Evolutionary conservation across 2,888 invertebrate species (phyloP), one percentile per base, ranked within the genome.

Genomic region (Cerceris rybyensis): DNA sequence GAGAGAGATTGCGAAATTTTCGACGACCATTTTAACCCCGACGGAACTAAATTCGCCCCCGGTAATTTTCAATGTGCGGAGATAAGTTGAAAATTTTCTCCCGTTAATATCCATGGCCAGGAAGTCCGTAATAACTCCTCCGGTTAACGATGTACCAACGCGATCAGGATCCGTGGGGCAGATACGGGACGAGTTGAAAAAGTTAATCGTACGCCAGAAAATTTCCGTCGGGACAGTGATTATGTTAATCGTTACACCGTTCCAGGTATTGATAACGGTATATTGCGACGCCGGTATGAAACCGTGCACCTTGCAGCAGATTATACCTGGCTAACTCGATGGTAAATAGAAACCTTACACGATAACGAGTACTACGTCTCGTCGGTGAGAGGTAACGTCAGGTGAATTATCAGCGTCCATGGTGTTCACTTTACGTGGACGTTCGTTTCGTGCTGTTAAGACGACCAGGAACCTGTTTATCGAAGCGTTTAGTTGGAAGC

Each of bases 231-330:
- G 57, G 77, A 81, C 69, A 67, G 74, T 77, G 77, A 83, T 85
- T 81, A 74, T 75, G 77, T 79, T 79, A 84, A 75, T 83, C 72
- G 77, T 77, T 64, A 42, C 61, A 55, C 50, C 67, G 63, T 86
- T 82, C 85, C 74, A 65, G 59, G 80, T 85, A 82, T 78, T 77
- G 85, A 86, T 86, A 85, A 85, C 86, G 80, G 86, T 79, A 81
- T 52, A 52, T 13, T 16, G 65, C 57, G 70, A 70, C 65, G 57
- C 43, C 7, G 50, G 46, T 43, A 16, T 59, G 64, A 49, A 77
- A 77, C 67, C 74, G 78, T 82, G 85, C 82, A 85, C 78, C 78
- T 77, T 75, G 80, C 75, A 46, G 64, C 43, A 80, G 65, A 78
- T 80, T 82, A 82, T 80, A 82, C 80, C 80, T 82, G 86, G 74